Evolutionary conservation across 2,797 vertebrate genomes (phyloP).

Genomic region (Microcaecilia unicolor): DNA sequence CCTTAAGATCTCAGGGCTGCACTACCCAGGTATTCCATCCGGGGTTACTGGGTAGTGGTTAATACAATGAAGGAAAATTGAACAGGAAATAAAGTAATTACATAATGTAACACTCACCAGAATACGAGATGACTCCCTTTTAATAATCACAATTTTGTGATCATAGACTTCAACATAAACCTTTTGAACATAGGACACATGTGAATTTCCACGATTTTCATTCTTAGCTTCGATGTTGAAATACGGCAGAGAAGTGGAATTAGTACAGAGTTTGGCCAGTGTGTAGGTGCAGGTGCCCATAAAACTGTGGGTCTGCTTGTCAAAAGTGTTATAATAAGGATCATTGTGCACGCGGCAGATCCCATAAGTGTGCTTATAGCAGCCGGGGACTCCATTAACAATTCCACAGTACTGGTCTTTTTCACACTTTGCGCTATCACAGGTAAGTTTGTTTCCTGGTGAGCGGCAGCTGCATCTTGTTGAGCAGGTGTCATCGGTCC

Average conservation of each 20-base stretch:
- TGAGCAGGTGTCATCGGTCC: constrained; percentile 47
- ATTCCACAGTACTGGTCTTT: constrained; percentile 42
- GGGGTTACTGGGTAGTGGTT: too few relatives aligned
- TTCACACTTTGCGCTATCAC: constrained; percentile 44
- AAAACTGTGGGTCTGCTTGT: constrained; percentile 60
- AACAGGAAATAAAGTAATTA: too few relatives aligned
- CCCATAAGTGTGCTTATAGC: constrained; percentile 31
- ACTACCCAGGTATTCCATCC: too few relatives aligned
- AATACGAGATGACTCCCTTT: constrained; percentile 41
- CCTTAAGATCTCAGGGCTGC: too few relatives aligned
- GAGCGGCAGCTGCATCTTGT: constrained; percentile 49
- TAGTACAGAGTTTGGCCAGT: constrained; percentile 57
- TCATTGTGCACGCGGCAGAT: constrained; percentile 57
- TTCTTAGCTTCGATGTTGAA: constrained; percentile 67
- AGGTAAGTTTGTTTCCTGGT: constrained; percentile 23
- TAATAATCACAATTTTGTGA: constrained; percentile 49
- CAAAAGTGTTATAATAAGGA: constrained; percentile 67
- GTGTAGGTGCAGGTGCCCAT: constrained; percentile 63
- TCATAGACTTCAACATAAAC: constrained; percentile 46
- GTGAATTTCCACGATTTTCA: constrained; percentile 39
- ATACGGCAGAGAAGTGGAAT: constrained; percentile 33
- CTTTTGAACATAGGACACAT: constrained; percentile 44
- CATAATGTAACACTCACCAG: constrained; percentile 64
- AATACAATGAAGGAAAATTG: too few relatives aligned
- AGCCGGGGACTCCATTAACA: constrained; percentile 13